Conservation (phyloP, 2,888 invertebrate genomes). For the Gerris lacustris region DNA sequence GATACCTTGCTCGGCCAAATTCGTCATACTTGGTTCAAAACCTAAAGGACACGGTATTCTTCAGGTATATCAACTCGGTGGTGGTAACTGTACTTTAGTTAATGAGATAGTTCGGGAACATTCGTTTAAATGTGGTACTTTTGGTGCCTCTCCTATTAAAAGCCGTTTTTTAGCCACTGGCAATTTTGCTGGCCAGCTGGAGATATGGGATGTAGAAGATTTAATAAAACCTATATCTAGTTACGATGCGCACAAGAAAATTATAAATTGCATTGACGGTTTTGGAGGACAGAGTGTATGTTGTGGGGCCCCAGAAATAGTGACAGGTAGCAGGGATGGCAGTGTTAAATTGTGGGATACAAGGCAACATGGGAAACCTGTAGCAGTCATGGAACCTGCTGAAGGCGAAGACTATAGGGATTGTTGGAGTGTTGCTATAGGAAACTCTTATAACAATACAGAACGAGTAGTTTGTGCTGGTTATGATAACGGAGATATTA, state of each 20-base stretch:
- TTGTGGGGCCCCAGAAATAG: conserved; percentile 89
- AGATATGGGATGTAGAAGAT: conserved; percentile 77
- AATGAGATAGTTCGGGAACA: conserved; percentile 43
- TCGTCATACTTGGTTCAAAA: conserved; percentile 74
- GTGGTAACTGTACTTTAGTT: conserved; percentile 56
- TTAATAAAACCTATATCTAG: conserved; percentile 61
- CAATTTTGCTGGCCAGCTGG: conserved; percentile 72
- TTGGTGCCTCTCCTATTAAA: conserved; percentile 72
- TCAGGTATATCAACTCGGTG: conserved; percentile 65
- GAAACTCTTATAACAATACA: conserved; percentile 74
- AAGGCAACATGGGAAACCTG: conserved; percentile 75
- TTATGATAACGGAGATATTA: conserved; percentile 92
- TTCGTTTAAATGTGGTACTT: conserved; percentile 82
- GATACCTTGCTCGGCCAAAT: conserved; percentile 90
- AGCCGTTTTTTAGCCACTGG: conserved; percentile 78
- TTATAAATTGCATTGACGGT: conserved; percentile 85
- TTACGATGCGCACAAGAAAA: conserved; percentile 64
- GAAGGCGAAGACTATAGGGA: conserved; percentile 50
- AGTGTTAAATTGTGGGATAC: conserved; percentile 92
- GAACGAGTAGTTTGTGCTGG: conserved; percentile 82
- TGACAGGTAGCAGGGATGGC: conserved; percentile 88
- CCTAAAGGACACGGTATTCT: conserved; percentile 75
- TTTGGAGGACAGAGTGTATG: conserved; percentile 65
- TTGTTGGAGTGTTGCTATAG: conserved; percentile 89
- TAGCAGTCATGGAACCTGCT: conserved; percentile 73